Evolutionary conservation across 2,113 vertebrate species (phyloP).

Genomic region (Mus pahari): DNA sequence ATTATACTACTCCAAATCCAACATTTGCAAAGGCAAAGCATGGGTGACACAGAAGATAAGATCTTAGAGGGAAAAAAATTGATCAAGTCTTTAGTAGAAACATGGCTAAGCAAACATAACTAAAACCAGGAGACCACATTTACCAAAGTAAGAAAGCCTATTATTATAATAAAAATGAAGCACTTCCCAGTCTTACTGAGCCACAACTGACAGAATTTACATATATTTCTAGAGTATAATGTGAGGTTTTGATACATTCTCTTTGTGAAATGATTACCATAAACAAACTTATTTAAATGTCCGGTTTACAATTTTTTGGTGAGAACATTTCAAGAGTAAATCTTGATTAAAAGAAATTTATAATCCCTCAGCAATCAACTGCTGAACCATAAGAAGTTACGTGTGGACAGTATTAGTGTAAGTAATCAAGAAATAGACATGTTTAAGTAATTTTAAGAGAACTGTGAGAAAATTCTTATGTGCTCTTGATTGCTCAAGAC

Average conservation of each 20-base stretch:
- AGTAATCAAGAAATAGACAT: conserved; percentile 24
- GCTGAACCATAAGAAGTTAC: conserved; percentile 31
- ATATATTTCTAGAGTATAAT: background rate
- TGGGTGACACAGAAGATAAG: conserved; percentile 17
- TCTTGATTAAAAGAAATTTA: conserved; percentile 35
- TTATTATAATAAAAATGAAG: background rate
- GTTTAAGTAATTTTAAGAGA: conserved; percentile 51
- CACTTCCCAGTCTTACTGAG: background rate
- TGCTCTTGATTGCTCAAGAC: background rate
- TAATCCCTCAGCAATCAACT: conserved; percentile 37
- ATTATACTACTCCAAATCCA: conserved; percentile 20
- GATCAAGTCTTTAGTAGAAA: conserved; percentile 29
- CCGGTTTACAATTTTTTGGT: background rate
- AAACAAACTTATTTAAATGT: background rate
- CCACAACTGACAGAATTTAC: background rate
- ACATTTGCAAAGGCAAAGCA: conserved; percentile 2
- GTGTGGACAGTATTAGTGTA: conserved; percentile 7
- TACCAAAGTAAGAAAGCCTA: conserved; percentile 28
- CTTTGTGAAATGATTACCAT: background rate
- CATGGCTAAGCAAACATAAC: conserved; percentile 14
- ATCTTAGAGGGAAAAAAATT: background rate
- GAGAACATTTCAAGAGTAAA: conserved; percentile 1
- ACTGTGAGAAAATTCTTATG: conserved; percentile 15
- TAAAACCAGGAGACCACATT: conserved; percentile 16
- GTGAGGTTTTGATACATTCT: background rate